These are phyloP conservation scores for Solen grandis DNA, from an alignment of 1,140 invertebrate genomes.

Conservation along the genomic window DNA sequence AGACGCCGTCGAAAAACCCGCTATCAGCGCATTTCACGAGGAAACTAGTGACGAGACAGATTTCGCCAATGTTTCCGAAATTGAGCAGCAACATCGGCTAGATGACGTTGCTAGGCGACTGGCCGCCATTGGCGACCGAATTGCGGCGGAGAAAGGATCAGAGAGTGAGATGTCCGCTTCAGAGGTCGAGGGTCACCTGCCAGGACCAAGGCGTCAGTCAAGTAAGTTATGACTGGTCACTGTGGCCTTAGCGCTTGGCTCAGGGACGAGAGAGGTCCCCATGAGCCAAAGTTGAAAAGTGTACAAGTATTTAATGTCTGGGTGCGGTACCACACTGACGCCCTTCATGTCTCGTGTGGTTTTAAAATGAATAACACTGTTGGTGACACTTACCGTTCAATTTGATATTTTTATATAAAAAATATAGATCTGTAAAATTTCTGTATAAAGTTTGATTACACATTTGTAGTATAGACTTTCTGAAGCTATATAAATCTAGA, in stretches of 20 bases:
- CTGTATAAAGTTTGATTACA: no score
- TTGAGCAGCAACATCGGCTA: constrained; percentile 24
- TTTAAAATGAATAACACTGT: neutral
- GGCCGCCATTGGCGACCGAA: constrained; percentile 35
- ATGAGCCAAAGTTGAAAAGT: neutral
- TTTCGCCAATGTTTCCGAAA: neutral
- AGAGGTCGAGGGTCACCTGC: neutral
- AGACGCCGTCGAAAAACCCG: neutral
- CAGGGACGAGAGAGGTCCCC: no score
- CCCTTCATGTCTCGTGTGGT: neutral
- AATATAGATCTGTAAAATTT: no score
- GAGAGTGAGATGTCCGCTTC: constrained; percentile 29
- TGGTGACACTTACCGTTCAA: neutral
- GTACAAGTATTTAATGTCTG: neutral
- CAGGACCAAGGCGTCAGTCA: neutral
- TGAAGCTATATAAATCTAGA: no score
- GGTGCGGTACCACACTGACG: neutral
- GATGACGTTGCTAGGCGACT: constrained; percentile 40
- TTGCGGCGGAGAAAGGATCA: constrained; percentile 1
- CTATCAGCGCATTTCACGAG: neutral
- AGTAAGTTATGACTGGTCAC: neutral
- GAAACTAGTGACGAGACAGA: neutral
- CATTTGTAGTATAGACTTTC: no score
- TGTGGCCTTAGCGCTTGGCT: no score
- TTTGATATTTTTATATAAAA: neutral